Evolutionary conservation across 2,888 invertebrate species (phyloP).

Genomic region (Drosophila anomelani): DNA sequence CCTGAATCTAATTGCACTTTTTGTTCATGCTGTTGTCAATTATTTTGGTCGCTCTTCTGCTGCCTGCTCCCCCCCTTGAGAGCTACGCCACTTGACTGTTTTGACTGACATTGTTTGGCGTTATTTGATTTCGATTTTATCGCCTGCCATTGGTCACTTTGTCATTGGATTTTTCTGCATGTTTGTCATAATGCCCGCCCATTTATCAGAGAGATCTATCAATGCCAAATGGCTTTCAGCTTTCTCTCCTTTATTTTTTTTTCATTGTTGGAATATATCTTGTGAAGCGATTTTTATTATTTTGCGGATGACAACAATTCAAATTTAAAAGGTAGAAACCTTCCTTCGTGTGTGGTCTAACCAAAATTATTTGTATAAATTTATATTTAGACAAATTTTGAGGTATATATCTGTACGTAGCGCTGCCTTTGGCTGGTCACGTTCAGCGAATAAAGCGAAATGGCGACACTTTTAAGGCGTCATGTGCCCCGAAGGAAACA

Average conservation of each 20-base stretch:
- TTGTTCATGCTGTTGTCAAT: slow-evolving; percentile 62
- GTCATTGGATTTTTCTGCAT: slow-evolving; percentile 53
- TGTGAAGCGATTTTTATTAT: slow-evolving; percentile 13
- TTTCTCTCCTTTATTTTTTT: slow-evolving; percentile 1
- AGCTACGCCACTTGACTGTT: slow-evolving; percentile 21
- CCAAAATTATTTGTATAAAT: slow-evolving; percentile 11
- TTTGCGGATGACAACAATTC: slow-evolving; percentile 1
- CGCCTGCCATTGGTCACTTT: slow-evolving; percentile 44
- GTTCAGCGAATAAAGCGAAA: slow-evolving; percentile 61
- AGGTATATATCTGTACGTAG: slow-evolving; percentile 6
- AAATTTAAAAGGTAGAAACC: not conserved
- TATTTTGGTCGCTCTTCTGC: slow-evolving; percentile 32
- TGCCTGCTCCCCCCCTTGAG: not conserved
- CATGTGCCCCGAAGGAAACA: slow-evolving; percentile 44
- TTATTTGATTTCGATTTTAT: slow-evolving; percentile 65
- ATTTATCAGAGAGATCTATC: slow-evolving; percentile 70
- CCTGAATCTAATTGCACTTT: slow-evolving; percentile 59
- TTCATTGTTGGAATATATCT: slow-evolving; percentile 2
- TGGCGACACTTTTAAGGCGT: slow-evolving; percentile 66
- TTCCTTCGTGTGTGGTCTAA: slow-evolving; percentile 15
- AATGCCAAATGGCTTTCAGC: slow-evolving; percentile 53
- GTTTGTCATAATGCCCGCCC: slow-evolving; percentile 56
- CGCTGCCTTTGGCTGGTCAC: slow-evolving; percentile 53
- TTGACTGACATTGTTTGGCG: slow-evolving; percentile 58
- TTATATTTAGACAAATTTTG: slow-evolving; percentile 21